Percentiles rank a stretch among this genome's conserved stretches.
phyloP scores from a whole-genome alignment of 2,888 invertebrate genomes.

The Acanthococcus lagerstroemiae region DNA sequence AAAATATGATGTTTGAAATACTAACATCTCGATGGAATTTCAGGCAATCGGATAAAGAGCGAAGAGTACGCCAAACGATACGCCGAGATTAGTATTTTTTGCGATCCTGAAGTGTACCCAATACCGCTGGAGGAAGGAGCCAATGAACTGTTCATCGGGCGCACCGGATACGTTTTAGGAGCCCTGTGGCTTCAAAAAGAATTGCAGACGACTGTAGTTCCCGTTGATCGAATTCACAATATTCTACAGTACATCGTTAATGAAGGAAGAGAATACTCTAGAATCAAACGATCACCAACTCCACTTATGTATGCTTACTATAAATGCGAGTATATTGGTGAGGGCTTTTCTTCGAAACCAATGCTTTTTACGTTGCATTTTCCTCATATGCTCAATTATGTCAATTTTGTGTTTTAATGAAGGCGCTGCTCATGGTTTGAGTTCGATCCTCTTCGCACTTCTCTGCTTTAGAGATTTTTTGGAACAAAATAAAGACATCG shows the following conservation, averaged over 20 bases:
- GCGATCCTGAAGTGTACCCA: background rate
- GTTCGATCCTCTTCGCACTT: constrained; percentile 55
- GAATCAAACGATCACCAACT: constrained; percentile 48
- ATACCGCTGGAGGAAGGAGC: constrained; percentile 49
- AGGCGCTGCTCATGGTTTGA: constrained; percentile 52
- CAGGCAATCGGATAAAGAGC: background rate
- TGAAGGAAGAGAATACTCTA: constrained; percentile 61
- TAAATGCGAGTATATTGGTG: constrained; percentile 59
- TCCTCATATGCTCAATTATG: background rate
- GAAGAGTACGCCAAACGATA: background rate
- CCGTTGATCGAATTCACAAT: constrained; percentile 47
- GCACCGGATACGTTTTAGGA: constrained; percentile 72
- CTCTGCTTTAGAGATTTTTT: constrained; percentile 40
- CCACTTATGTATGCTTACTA: constrained; percentile 70
- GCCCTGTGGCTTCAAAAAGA: constrained; percentile 60
- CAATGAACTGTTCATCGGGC: constrained; percentile 76
- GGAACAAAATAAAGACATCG: constrained; percentile 44
- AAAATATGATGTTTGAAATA: background rate
- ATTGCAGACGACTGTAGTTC: constrained; percentile 44
- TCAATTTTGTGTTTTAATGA: constrained; percentile 30
- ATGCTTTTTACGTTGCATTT: background rate
- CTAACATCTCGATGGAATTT: too few relatives aligned
- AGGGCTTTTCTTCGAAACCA: background rate
- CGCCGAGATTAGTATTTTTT: background rate
- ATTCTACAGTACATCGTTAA: constrained; percentile 59